These are phyloP conservation scores for Pristionchus fissidentatus DNA, from an alignment of 2,888 invertebrate species.

Conservation along the genomic window DNA sequence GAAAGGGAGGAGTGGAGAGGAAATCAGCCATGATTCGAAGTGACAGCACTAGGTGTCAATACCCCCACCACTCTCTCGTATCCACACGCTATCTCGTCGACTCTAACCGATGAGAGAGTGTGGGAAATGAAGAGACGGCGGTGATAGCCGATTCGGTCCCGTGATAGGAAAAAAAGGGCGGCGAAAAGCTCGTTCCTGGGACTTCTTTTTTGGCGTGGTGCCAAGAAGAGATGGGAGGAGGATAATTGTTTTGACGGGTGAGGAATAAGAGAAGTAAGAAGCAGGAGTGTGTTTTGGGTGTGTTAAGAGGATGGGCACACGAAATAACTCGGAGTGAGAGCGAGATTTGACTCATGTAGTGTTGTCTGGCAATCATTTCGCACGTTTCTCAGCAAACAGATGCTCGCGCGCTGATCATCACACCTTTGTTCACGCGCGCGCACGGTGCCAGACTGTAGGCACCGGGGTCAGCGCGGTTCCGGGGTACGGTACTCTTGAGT, in stretches of 20 bases:
- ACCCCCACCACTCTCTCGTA: neutral
- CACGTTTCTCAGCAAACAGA: constrained; percentile 30
- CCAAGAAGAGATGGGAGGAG: too few species aligned
- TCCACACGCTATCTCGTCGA: neutral
- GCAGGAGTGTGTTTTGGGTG: neutral
- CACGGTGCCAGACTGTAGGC: constrained; percentile 28
- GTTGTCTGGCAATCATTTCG: neutral
- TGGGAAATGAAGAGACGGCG: too few species aligned
- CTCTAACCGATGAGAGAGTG: neutral
- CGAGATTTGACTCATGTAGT: too few species aligned
- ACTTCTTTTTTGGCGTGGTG: too few species aligned
- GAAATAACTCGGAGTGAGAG: neutral
- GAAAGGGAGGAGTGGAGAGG: too few species aligned
- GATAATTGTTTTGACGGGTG: too few species aligned
- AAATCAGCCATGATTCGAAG: constrained; percentile 35
- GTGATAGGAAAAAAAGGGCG: too few species aligned
- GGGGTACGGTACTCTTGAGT: neutral
- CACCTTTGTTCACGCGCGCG: too few species aligned
- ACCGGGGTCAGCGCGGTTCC: neutral
- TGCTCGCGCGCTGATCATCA: neutral
- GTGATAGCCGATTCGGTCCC: too few species aligned
- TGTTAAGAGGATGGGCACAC: constrained; percentile 19
- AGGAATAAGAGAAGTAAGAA: too few species aligned
- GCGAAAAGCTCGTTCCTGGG: too few species aligned
- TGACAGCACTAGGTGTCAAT: constrained; percentile 33